Evolutionary conservation across 2,888 invertebrate genomes (phyloP).

Genomic region (Mythimna pallens): DNA sequence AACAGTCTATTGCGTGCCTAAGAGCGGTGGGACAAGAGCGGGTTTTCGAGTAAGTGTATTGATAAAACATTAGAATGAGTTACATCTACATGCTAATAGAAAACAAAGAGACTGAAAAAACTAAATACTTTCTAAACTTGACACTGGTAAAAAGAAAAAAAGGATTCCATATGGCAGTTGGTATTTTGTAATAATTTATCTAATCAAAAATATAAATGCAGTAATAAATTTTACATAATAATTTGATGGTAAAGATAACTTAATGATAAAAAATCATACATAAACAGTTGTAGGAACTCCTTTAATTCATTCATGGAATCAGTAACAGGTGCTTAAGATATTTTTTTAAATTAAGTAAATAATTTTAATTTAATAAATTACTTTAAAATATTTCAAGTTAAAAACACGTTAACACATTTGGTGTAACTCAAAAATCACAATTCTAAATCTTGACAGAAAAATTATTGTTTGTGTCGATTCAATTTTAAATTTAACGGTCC

Average conservation of each 20-base stretch:
- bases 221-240: slow-evolving; percentile 31
- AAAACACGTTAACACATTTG: neutral
- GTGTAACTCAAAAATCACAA: neutral
- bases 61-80: no score
- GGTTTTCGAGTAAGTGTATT: no score
- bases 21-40: no score
- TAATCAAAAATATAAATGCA: slow-evolving; percentile 20
- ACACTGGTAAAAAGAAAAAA: no score
- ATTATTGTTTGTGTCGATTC: neutral
- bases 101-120: no score
- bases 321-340: neutral
- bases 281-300: slow-evolving; percentile 10
- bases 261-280: slow-evolving; percentile 45
- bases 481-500: neutral
- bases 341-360: neutral
- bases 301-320: neutral
- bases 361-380: neutral
- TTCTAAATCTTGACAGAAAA: neutral
- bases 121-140: no score
- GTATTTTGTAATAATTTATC: slow-evolving; percentile 24
- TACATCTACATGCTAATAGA: no score
- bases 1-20: no score
- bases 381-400: neutral
- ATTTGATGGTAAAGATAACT: slow-evolving; percentile 33
- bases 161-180: no score